Conservation (phyloP, 2,797 vertebrate genomes). For the Callimico goeldii region DNA sequence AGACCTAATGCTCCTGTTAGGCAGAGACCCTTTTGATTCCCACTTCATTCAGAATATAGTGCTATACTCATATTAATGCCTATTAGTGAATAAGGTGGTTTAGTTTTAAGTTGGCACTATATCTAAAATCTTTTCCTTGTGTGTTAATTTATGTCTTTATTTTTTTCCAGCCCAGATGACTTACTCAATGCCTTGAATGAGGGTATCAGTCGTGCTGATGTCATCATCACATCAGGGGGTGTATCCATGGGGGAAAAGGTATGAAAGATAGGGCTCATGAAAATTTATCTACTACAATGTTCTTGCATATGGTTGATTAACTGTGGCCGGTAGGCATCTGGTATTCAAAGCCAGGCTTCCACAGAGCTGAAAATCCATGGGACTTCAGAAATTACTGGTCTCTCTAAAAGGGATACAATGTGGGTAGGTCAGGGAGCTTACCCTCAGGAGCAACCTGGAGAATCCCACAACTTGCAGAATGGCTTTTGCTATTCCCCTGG, state of each 20-base stretch:
- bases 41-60: conserved; percentile 9
- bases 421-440: neutral
- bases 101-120: conserved; percentile 24
- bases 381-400: conserved; percentile 26
- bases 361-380: neutral
- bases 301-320: neutral
- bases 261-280: conserved; percentile 63
- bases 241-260: conserved; percentile 99
- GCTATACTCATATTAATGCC: neutral
- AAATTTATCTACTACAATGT: neutral
- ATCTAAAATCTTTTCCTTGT: conserved; percentile 27
- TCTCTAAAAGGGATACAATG: neutral
- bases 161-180: conserved; percentile 94
- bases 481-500: neutral
- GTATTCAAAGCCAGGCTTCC: neutral
- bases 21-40: neutral
- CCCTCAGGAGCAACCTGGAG: neutral
- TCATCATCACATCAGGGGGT: conserved; percentile 99
- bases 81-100: neutral
- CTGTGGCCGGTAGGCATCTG: neutral
- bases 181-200: conserved; percentile 98
- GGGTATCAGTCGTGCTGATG: conserved; percentile 98
- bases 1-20: neutral
- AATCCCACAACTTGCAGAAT: neutral
- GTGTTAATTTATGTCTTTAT: conserved; percentile 77